These are phyloP conservation scores for Spizaetus ornatus DNA, from an alignment of 2,113 vertebrate species.

Conservation along the genomic window DNA sequence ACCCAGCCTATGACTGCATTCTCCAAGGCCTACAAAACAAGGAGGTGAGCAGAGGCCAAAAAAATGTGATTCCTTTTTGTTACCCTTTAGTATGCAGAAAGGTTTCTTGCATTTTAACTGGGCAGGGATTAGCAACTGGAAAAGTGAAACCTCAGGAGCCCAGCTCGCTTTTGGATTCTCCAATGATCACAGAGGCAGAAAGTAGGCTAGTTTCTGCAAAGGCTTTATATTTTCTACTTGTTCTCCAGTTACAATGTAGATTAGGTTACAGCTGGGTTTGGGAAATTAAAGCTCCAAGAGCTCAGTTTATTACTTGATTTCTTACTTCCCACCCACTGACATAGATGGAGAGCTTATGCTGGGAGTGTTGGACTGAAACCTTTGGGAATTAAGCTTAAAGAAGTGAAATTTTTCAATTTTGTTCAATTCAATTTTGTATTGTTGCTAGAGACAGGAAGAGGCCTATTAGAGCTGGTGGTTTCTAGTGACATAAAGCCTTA, in stretches of 20 bases:
- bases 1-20: not conserved
- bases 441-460: not conserved
- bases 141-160: not conserved
- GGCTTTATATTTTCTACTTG: not conserved
- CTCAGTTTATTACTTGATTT: conserved; percentile 34
- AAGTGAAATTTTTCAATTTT: conserved; percentile 42
- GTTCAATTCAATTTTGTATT: conserved; percentile 23
- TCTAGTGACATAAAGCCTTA: not conserved
- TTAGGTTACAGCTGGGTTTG: conserved; percentile 16
- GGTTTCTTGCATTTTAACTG: not conserved
- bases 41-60: not conserved
- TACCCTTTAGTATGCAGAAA: not conserved
- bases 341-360: not conserved
- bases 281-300: conserved; percentile 43
- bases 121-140: not conserved
- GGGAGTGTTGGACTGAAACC: not conserved
- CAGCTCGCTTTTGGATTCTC: not conserved
- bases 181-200: not conserved
- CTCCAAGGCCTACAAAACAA: not conserved
- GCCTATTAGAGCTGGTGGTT: not conserved
- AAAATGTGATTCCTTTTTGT: not conserved
- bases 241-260: not conserved
- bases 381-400: conserved; percentile 49
- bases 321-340: not conserved
- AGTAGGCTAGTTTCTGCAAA: not conserved